Percentiles rank a stretch among this genome's conserved stretches.
Evolutionary conservation across 2,888 invertebrate genomes (phyloP).

Genomic region (Chaetoderma sp.): DNA sequence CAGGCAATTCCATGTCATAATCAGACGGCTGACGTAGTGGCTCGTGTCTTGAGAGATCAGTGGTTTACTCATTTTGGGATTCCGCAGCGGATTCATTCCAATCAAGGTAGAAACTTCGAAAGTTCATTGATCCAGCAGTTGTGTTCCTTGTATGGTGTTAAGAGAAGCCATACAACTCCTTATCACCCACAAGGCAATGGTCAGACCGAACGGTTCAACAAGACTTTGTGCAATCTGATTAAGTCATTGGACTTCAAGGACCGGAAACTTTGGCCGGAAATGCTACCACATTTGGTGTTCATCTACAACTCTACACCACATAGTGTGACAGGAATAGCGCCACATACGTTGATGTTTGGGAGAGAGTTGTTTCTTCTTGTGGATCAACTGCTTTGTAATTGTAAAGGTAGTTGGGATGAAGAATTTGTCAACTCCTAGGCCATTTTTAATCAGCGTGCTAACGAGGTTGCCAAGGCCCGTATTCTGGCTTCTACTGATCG

Average conservation of each 20-base stretch:
- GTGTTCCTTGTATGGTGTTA: not conserved
- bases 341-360: not conserved
- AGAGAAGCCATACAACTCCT: slow-evolving; percentile 16
- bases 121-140: not conserved
- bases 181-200: slow-evolving; percentile 40
- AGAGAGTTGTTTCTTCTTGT: not conserved
- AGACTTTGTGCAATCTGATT: not conserved
- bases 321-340: not conserved
- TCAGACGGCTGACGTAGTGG: not conserved
- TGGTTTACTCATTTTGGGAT: not conserved
- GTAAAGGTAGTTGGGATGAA: not conserved
- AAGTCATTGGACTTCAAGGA: not conserved
- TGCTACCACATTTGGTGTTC: not conserved
- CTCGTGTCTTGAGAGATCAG: not conserved
- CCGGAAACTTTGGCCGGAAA: not conserved
- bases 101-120: not conserved
- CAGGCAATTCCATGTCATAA: not conserved
- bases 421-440: too few species aligned
- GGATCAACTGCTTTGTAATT: not conserved
- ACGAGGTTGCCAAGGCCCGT: too few species aligned
- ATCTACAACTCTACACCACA: not conserved
- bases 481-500: too few species aligned
- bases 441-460: too few species aligned
- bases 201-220: slow-evolving; percentile 21
- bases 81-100: slow-evolving; percentile 32